These are phyloP conservation scores for Stenotaenia linearis DNA, from an alignment of 2,888 invertebrate genomes.

Conservation along the genomic window DNA sequence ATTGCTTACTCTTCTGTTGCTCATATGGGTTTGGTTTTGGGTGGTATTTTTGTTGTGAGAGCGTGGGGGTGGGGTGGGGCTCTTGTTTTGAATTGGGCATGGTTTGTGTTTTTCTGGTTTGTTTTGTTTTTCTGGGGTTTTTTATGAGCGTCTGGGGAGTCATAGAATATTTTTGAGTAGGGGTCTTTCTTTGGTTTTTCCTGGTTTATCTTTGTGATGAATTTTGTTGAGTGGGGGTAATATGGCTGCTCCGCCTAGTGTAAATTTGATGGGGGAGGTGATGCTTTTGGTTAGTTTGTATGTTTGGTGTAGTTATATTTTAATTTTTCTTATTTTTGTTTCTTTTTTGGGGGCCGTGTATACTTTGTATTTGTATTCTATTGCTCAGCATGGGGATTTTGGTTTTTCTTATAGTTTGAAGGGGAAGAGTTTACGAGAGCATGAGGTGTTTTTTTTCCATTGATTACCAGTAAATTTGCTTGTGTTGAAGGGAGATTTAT, in stretches of 20 bases:
- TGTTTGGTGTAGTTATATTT: constrained; percentile 55
- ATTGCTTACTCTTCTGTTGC: constrained; percentile 69
- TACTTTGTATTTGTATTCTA: constrained; percentile 60
- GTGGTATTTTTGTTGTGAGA: constrained; percentile 37
- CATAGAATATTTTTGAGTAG: constrained; percentile 60
- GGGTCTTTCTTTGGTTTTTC: constrained; percentile 51
- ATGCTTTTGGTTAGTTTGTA: constrained; percentile 58
- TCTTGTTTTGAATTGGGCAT: background rate
- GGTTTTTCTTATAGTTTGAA: constrained; percentile 57
- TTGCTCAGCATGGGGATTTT: constrained; percentile 57
- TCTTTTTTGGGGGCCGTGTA: constrained; percentile 60
- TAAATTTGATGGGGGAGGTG: constrained; percentile 64
- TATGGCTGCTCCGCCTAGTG: constrained; percentile 61
- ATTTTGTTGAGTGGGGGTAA: constrained; percentile 60
- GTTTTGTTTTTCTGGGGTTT: constrained; percentile 41
- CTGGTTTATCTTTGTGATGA: constrained; percentile 55
- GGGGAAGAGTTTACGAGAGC: constrained; percentile 39
- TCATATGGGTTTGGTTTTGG: constrained; percentile 61
- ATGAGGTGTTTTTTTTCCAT: background rate
- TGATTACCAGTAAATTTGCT: background rate
- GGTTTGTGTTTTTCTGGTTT: constrained; percentile 39
- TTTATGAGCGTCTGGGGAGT: constrained; percentile 39
- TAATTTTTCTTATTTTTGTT: constrained; percentile 46
- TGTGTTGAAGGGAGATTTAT: constrained; percentile 49
- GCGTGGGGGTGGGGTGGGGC: background rate